Percentiles rank a stretch among this genome's conserved stretches.
Evolutionary conservation across 2,888 invertebrate genomes (phyloP).

Genomic region (Emmelina monodactyla): DNA sequence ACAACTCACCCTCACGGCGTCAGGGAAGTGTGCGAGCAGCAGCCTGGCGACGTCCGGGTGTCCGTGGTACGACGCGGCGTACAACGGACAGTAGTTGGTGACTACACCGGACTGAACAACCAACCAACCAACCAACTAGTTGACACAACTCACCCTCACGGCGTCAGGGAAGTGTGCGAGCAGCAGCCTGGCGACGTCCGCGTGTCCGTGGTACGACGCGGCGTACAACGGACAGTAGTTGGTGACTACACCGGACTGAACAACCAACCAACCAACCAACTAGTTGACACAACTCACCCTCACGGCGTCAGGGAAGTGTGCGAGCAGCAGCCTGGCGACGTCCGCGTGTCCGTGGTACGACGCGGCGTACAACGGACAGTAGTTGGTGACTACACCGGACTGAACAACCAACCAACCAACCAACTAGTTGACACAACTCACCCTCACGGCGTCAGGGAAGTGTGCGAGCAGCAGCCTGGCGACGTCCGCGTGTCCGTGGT

Average conservation of each 20-base stretch:
- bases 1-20: conserved; percentile 72
- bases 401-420: too few relatives aligned
- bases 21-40: conserved; percentile 82
- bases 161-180: conserved; percentile 85
- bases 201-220: conserved; percentile 86
- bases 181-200: conserved; percentile 77
- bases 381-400: too few relatives aligned
- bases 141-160: conserved; percentile 63
- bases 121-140: too few relatives aligned
- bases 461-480: conserved; percentile 77
- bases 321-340: conserved; percentile 77
- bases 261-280: too few relatives aligned
- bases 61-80: conserved; percentile 89
- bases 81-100: conserved; percentile 93
- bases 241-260: too few relatives aligned
- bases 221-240: conserved; percentile 93
- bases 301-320: conserved; percentile 85
- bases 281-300: conserved; percentile 57
- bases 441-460: conserved; percentile 86
- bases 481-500: conserved; percentile 83
- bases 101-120: too few relatives aligned
- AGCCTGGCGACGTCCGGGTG: conserved; percentile 78
- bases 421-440: conserved; percentile 25
- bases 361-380: conserved; percentile 91
- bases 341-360: conserved; percentile 85